These are phyloP conservation scores for Cremastinae sp. DNA, from an alignment of 2,888 invertebrate species.

Conservation along the genomic window DNA sequence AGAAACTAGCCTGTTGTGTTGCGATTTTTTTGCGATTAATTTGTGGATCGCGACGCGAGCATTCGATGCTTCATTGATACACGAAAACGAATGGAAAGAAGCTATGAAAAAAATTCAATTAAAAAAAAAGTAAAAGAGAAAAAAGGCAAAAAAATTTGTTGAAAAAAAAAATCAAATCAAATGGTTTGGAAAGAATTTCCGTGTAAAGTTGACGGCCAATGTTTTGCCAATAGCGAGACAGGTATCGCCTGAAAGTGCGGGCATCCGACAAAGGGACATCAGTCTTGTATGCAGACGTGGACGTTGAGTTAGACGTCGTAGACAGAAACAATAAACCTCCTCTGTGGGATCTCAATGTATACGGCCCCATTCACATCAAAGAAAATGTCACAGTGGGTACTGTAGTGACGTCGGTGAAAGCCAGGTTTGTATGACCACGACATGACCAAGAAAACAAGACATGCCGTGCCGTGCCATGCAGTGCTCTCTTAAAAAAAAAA, in stretches of 20 bases:
- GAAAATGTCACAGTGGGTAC: constrained; percentile 99
- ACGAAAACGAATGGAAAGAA: constrained; percentile 53
- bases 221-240: constrained; percentile 93
- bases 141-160: constrained; percentile 63
- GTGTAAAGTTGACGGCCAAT: constrained; percentile 84
- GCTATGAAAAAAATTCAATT: constrained; percentile 52
- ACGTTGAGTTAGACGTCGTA: constrained; percentile 98
- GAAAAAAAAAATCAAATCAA: constrained; percentile 63
- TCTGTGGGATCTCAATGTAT: constrained; percentile 96
- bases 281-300: constrained; percentile 96
- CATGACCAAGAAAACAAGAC: constrained; percentile 76
- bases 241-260: constrained; percentile 97
- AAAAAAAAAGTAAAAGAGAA: constrained; percentile 53
- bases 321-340: constrained; percentile 99
- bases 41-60: constrained; percentile 51
- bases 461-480: constrained; percentile 77
- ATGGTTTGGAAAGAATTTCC: constrained; percentile 76
- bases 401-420: constrained; percentile 98
- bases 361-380: constrained; percentile 98
- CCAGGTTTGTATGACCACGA: constrained; percentile 92
- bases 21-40: constrained; percentile 25
- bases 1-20: constrained; percentile 40
- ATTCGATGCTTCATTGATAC: constrained; percentile 46
- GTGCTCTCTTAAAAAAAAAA: constrained; percentile 64
- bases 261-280: constrained; percentile 97